Base-by-base conservation (phyloP, 2,888 invertebrate genomes). In the Diloba caeruleocephala region DNA sequence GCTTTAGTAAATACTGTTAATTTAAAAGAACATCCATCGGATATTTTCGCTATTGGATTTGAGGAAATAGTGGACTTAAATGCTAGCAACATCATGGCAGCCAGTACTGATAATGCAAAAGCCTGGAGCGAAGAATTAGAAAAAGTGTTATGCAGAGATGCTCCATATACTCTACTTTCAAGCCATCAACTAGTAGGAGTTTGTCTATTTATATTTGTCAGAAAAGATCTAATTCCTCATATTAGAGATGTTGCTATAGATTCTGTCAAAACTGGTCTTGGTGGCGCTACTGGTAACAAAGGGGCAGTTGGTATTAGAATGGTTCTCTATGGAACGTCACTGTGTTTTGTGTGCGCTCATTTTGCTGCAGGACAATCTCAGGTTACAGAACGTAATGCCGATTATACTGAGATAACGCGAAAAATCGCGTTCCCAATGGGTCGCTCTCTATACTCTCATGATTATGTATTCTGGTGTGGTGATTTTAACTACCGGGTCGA, bases 11-110 rank as follows among this genome's bases (percentile, higher is more conserved):
- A 89, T 61, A 94, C 93, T 29, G 87, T 90, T 0, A 91, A 92
- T 73, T 81, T 90, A 55, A 88, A 87, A 64, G 93, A 94, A 51
- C 93, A 94, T 54, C 96, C 98, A 12, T 96, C 97, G 42, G 99
- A 99, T 88, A 97, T 99, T 56, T 99, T 97, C 93, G 99, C 99
- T 0, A 97, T 99, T 82, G 99, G 99, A 12, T 99, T 99, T 91
- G 98, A 99, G 89, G 99, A 99, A 94, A 99, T 99, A 69, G 99
- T 99, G 7, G 99, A 99, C 91, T 93, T 99, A 67, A 99, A 98
- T 94, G 99, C 99, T 2, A 97, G 98, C 71, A 99, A 99, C 85
- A 99, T 99, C 71, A 96, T 99, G 94, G 99, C 98, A 65, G 98
- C 99, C 17, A 97, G 96, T 94, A 95, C 91, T 33, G 98, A 98